Evolutionary conservation across 2,113 vertebrate genomes (phyloP), one percentile per base, ranked within the genome.

Genomic region (Podocnemis expansa): DNA sequence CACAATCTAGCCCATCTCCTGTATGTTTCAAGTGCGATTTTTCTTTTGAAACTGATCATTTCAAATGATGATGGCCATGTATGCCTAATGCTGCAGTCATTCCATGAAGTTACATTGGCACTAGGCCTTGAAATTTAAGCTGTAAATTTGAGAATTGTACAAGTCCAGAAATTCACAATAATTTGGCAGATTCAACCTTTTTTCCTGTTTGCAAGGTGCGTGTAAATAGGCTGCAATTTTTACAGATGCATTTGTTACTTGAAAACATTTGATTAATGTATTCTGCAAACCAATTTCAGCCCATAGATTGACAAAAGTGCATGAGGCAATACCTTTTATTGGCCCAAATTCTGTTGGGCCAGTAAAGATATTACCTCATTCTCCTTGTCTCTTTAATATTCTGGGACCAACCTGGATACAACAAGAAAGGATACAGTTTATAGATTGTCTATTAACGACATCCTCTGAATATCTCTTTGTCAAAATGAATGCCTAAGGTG

Each of bases 1-100:
- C 80, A 34, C 19, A 80, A 85, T 6, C 49, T 52, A n/a, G 75
- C 25, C 75, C 85, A 43, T 70, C 41, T 41, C 47, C 10, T 45
- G 63, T 60, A 47, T 0, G 0, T 78, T 78, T 70, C 63, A 29
- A 16, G 29, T 14, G 56, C 27, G 56, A 58, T 25, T 84, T 80
- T 88, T 73, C 45, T 84, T 86, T 80, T 54, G 54, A 38, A 91
- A 51, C 2, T n/a, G 75, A 89, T 73, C 76, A 82, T 88, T 82
- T 92, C 79, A 78, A 45, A 22, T 73, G 56, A 22, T 73, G 56
- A 82, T 43, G 82, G 56, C 24, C 78, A 85, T 92, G 56, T 83
- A 70, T 78, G 49, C 83, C 63, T 63, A 84, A 81, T 60, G 73
- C 41, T 78, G 38, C 27, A 38, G 25, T 60, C 56, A 10, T 56